Evolutionary conservation across 2,888 invertebrate genomes (phyloP), one percentile per base, ranked within the genome.

Genomic region (Chymomyza procnemis): DNA sequence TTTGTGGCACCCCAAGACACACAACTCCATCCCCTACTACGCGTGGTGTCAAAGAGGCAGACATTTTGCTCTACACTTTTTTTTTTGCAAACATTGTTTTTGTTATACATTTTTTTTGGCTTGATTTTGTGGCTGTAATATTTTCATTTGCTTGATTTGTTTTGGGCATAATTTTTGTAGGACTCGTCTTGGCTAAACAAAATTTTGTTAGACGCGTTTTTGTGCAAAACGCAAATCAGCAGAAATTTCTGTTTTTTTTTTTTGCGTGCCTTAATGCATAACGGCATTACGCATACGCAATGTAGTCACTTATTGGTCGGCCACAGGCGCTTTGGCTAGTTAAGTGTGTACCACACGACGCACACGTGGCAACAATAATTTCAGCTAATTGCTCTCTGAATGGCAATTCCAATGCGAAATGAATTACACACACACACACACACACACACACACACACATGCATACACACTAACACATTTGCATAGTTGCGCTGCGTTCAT

Each of bases 311-410:
- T 61, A 22, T 21, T 60, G 30, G 16, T 6, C 48, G 6, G 41
- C 60, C 16, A 26, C 18, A 18, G 9, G 18, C 22, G 55, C 56
- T 54, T 48, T 47, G 54, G 56, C 58, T 64, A 54, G 67, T 66
- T 67, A 67, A 83, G 86, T 84, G 85, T 6, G 6, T 26, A 26
- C 26, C 4, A 26, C 26, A 77, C 84, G 86, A 79, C 81, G 79
- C 85, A 80, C 88, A 88, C 87, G 85, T 87, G 80, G 77, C 71
- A 78, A 78, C 87, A 85, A 87, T 88, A 89, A 89, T 84, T 88
- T 85, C 79, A 80, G 80, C 83, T 88, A 88, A 88, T 88, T 88
- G 85, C 82, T 85, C 88, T 86, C 87, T 74, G 81, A 85, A 80
- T 85, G 81, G 85, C 81, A 80, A 87, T 89, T 88, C 80, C 78